phyloP scores from a whole-genome alignment of 1,140 invertebrate genomes.

The Amyelois transitella region DNA sequence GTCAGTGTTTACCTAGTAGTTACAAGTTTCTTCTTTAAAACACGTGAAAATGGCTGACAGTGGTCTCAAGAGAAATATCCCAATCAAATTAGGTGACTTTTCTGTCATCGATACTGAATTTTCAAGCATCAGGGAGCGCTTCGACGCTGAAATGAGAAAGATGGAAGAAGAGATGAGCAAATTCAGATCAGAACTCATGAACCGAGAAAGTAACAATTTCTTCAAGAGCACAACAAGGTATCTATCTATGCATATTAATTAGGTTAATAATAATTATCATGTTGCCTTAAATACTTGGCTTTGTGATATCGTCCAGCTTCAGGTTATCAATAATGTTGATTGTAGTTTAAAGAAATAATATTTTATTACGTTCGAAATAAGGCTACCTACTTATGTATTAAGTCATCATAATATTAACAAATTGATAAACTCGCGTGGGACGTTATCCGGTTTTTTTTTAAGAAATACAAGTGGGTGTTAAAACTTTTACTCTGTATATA shows the following conservation, averaged over 20 bases:
- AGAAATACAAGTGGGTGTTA: constrained; percentile 2
- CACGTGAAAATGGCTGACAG: constrained; percentile 81
- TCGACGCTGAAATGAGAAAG: constrained; percentile 96
- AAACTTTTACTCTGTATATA: neutral
- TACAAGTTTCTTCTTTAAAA: constrained; percentile 44
- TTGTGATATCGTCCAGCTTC: neutral
- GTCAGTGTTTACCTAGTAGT: constrained; percentile 71
- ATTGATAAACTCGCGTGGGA: neutral
- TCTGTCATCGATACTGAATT: constrained; percentile 97
- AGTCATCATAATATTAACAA: no score
- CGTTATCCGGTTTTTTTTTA: neutral
- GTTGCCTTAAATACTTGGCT: neutral
- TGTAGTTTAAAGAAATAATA: neutral
- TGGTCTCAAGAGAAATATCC: constrained; percentile 90
- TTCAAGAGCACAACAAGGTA: constrained; percentile 92
- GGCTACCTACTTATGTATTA: neutral
- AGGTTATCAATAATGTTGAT: neutral
- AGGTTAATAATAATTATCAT: no score
- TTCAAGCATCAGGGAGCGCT: constrained; percentile 94
- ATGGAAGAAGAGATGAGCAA: constrained; percentile 99
- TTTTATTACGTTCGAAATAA: neutral
- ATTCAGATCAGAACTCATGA: constrained; percentile 94
- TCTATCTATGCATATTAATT: constrained; percentile 36
- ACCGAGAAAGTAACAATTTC: constrained; percentile 91
- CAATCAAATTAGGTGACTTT: constrained; percentile 94